Conservation (phyloP, 64 coral and sea anemone species). For the Stylophora pistillata region DNA sequence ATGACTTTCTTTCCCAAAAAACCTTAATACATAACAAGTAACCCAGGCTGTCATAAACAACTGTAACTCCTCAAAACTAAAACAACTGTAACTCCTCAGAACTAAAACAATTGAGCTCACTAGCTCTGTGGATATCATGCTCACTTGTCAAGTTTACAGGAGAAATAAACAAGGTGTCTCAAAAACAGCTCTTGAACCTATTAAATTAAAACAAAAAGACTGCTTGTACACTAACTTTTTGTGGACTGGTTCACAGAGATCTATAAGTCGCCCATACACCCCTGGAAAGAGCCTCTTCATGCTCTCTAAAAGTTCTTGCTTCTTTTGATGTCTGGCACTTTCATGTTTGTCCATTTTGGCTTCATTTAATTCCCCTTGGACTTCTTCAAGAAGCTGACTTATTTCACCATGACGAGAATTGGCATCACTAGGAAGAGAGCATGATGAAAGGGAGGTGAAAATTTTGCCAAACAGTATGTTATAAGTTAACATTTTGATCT, state of each 20-base stretch:
- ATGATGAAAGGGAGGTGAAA: neutral
- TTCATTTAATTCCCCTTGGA: conserved; percentile 84
- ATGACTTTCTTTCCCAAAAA: too few species aligned
- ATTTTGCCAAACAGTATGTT: neutral
- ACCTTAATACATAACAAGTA: too few species aligned
- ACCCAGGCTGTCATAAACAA: too few species aligned
- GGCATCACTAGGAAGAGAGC: conserved; percentile 52
- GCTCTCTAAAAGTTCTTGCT: conserved; percentile 88
- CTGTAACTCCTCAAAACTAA: too few species aligned
- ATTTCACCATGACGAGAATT: conserved; percentile 70
- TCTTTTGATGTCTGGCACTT: conserved; percentile 87
- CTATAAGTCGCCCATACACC: conserved; percentile 92
- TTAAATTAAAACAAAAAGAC: neutral
- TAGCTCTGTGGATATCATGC: too few species aligned
- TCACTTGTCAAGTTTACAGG: too few species aligned
- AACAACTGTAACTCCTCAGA: too few species aligned
- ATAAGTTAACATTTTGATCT: too few species aligned
- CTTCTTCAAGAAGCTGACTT: conserved; percentile 59
- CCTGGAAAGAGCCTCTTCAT: conserved; percentile 97
- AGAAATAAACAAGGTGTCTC: too few species aligned
- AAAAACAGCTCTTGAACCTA: neutral
- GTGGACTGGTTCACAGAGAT: conserved; percentile 93
- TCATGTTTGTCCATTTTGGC: conserved; percentile 95
- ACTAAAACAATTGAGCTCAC: too few species aligned
- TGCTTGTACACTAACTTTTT: conserved; percentile 78